Base-by-base conservation (phyloP, 2,797 vertebrate species). In the Enteromius unitaeniatus region DNA sequence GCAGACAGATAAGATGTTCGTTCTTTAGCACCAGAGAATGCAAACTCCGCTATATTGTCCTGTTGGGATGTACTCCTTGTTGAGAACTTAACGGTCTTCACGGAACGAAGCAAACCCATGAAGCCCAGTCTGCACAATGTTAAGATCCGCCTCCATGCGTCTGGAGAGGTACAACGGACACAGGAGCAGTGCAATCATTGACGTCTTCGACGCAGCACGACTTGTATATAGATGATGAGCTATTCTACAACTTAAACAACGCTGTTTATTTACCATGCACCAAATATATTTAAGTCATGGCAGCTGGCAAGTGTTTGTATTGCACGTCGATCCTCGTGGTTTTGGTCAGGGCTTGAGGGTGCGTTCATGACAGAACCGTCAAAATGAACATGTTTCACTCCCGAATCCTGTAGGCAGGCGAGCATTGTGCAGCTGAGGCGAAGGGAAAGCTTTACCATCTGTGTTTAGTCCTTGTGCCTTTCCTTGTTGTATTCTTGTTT, bases 221-320 rank as follows among this genome's bases (percentile, higher is more conserved):
- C 84, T 80, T 83, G 89, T 91, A 92, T 91, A 94, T 91, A 93
- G 84, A 88, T 31, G 89, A 51, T 31, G 89, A 51, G 15, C 85
- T 88, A 88, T 68, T 90, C 85, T 88, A 91, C 51, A 93, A 92
- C 84, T 92, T 90, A 93, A 93, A n/a, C n/a, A n/a, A n/a, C n/a
- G n/a, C n/a, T n/a, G n/a, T n/a, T n/a, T n/a, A n/a, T n/a, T n/a
- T n/a, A n/a, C n/a, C n/a, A n/a, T n/a, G n/a, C n/a, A n/a, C n/a
- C n/a, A n/a, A n/a, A n/a, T n/a, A n/a, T n/a, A n/a, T n/a, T 89
- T 84, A 88, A 89, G 88, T 87, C 83, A 31, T 10, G 85, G 65
- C 84, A 85, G 89, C 90, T 88, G 84, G 89, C 90, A 91, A 91
- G 89, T 91, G 90, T 85, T 85, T 86, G 83, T 90, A 91, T 92